Conservation (phyloP, 2,888 invertebrate genomes). For the Aporophyla nigra region DNA sequence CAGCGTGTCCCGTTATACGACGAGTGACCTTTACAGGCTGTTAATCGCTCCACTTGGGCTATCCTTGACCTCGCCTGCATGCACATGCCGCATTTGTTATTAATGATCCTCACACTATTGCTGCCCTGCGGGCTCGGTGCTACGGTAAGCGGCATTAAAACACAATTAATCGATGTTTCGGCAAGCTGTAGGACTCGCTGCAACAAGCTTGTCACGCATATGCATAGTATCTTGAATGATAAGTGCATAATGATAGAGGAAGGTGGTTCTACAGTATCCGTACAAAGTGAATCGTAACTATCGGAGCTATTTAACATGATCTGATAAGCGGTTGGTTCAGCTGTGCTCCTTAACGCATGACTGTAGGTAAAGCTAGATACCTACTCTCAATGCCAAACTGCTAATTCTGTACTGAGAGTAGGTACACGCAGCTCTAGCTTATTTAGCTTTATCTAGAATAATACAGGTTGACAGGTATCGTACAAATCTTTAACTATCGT, state of each 20-base stretch:
- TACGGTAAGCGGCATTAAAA: slow-evolving; percentile 31
- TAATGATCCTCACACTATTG: slow-evolving; percentile 42
- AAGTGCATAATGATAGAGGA: slow-evolving; percentile 30
- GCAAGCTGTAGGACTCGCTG: slow-evolving; percentile 10
- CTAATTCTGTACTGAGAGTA: not conserved
- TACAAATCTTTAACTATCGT: no score
- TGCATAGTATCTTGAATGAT: slow-evolving; percentile 25
- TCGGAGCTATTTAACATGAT: not conserved
- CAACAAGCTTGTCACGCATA: not conserved
- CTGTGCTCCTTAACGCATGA: not conserved
- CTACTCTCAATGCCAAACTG: not conserved
- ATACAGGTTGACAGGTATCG: no score
- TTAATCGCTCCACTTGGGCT: slow-evolving; percentile 61
- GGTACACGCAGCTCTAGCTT: no score
- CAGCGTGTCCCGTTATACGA: slow-evolving; percentile 68
- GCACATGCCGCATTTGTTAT: slow-evolving; percentile 58
- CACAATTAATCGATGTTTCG: slow-evolving; percentile 7
- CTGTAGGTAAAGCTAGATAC: not conserved
- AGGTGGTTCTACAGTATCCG: slow-evolving; percentile 10
- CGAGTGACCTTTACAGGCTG: slow-evolving; percentile 70
- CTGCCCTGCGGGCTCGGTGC: slow-evolving; percentile 18
- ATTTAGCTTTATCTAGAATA: no score
- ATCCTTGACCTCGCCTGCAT: slow-evolving; percentile 71
- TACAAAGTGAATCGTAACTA: not conserved
- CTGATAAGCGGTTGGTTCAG: not conserved